These are phyloP conservation scores for Excalfactoria chinensis DNA, from an alignment of 2,113 vertebrate genomes.

Conservation along the genomic window DNA sequence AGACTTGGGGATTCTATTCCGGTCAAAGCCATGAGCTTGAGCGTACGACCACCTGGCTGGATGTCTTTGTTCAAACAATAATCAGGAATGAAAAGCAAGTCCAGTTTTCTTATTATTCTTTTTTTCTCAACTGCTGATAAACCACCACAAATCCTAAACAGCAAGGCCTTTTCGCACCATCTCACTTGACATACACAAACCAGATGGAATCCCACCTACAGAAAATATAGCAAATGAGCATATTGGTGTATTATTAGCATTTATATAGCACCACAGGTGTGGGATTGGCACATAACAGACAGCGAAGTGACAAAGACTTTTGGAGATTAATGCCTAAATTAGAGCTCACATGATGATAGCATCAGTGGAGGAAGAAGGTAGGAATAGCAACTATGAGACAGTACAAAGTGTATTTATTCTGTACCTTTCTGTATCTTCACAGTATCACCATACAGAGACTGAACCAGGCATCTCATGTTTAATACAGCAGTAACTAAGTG, in stretches of 20 bases:
- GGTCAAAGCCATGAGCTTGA: neutral
- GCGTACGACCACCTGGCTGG: neutral
- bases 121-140: slow-evolving; percentile 27
- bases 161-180: slow-evolving; percentile 25
- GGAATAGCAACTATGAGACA: slow-evolving; percentile 5
- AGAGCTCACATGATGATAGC: slow-evolving; percentile 28
- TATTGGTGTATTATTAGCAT: slow-evolving; percentile 50
- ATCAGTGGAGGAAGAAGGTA: neutral
- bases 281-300: slow-evolving; percentile 54
- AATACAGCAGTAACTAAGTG: neutral
- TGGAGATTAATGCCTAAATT: slow-evolving; percentile 16
- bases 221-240: slow-evolving; percentile 28
- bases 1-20: neutral
- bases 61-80: neutral
- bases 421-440: neutral
- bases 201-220: slow-evolving; percentile 68
- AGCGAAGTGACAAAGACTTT: slow-evolving; percentile 42
- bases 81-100: neutral
- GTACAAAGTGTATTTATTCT: slow-evolving; percentile 4
- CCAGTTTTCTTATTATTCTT: neutral
- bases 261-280: slow-evolving; percentile 55
- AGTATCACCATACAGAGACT: neutral
- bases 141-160: slow-evolving; percentile 22
- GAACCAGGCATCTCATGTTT: neutral
- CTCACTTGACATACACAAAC: slow-evolving; percentile 18